Conservation (phyloP, 1,140 invertebrate genomes). For the Drosophila melanica region DNA sequence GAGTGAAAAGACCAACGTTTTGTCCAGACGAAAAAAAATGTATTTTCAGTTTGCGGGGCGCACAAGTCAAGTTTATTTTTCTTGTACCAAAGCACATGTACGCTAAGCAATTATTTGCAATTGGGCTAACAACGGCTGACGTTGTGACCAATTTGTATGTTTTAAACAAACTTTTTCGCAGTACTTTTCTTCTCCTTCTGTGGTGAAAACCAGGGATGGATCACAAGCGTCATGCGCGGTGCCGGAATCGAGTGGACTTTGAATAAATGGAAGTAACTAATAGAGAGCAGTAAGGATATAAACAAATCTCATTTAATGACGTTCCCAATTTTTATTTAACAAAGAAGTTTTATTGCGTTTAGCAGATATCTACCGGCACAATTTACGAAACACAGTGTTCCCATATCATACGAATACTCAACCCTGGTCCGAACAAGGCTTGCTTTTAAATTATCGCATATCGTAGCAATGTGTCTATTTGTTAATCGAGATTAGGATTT, state of each 20-base stretch:
- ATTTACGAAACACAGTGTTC: constrained; percentile 36
- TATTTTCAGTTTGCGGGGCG: constrained; percentile 25
- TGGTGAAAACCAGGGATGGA: constrained; percentile 54
- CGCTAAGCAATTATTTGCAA: constrained; percentile 31
- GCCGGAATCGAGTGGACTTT: constrained; percentile 35
- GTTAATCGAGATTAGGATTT: constrained; percentile 10
- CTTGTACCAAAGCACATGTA: constrained; percentile 33
- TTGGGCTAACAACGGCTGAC: constrained; percentile 53
- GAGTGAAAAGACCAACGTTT: constrained; percentile 66
- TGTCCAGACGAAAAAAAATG: constrained; percentile 41
- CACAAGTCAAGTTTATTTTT: constrained; percentile 22
- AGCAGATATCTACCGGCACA: constrained; percentile 40
- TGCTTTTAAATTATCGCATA: constrained; percentile 28
- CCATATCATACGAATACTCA: constrained; percentile 31
- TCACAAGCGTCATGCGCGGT: constrained; percentile 52
- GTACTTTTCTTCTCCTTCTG: constrained; percentile 61
- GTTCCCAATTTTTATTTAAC: constrained; percentile 5
- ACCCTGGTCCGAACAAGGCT: constrained; percentile 15
- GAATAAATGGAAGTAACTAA: constrained; percentile 20
- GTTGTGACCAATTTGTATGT: constrained; percentile 55
- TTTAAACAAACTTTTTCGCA: constrained; percentile 62
- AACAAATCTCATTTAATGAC: background rate
- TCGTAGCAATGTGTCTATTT: constrained; percentile 19
- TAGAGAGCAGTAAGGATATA: background rate
- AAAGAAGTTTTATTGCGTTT: constrained; percentile 2